phyloP scores from a whole-genome alignment of 2,888 invertebrate species.

The Caradrina clavipalpis region DNA sequence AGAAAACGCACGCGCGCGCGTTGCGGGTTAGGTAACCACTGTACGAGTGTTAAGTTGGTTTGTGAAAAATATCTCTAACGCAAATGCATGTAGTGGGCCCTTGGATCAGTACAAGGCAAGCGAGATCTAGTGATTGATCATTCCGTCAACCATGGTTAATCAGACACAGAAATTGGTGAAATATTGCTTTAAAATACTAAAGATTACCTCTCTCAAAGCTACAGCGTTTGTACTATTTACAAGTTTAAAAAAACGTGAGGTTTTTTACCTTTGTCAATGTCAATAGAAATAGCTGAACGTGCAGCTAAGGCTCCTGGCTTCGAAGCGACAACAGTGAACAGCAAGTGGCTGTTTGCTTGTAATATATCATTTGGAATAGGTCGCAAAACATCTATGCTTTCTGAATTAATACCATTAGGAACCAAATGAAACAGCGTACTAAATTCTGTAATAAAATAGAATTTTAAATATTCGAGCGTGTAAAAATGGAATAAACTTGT shows the following conservation, averaged over 20 bases:
- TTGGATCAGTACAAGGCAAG: slow-evolving; percentile 37
- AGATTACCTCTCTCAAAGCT: not conserved
- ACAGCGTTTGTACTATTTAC: not conserved
- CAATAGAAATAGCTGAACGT: slow-evolving; percentile 69
- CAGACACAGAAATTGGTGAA: not conserved
- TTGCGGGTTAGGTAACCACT: no score
- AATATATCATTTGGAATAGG: slow-evolving; percentile 65
- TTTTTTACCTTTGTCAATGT: slow-evolving; percentile 69
- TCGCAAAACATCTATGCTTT: slow-evolving; percentile 41
- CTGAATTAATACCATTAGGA: slow-evolving; percentile 37
- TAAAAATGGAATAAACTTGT: slow-evolving; percentile 1
- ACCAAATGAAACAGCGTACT: slow-evolving; percentile 59
- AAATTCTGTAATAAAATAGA: slow-evolving; percentile 60
- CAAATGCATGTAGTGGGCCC: no score
- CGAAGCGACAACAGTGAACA: slow-evolving; percentile 68
- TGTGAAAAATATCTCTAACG: no score
- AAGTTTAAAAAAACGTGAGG: not conserved
- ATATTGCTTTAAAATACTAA: not conserved
- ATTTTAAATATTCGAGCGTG: not conserved
- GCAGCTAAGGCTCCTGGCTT: slow-evolving; percentile 60
- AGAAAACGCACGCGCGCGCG: no score
- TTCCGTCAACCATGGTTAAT: not conserved
- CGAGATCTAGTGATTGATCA: slow-evolving; percentile 66
- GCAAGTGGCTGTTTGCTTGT: slow-evolving; percentile 63
- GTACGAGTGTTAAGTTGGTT: no score